phyloP scores from a whole-genome alignment of 1,140 invertebrate species.

The Hylyphantes graminicola region DNA sequence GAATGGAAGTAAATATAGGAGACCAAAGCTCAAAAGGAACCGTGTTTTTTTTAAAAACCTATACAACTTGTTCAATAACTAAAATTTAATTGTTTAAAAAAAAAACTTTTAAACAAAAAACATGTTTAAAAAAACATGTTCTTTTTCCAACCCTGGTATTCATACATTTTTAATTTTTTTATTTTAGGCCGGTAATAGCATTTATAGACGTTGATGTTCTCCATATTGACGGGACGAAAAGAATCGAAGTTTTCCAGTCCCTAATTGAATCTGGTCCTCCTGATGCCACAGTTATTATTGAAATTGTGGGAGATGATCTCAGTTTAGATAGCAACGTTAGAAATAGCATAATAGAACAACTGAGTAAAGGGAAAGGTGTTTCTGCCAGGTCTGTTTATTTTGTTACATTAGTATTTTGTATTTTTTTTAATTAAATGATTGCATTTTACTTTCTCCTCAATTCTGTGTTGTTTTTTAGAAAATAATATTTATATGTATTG shows the following conservation, averaged over 20 bases:
- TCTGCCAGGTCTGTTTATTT: constrained; percentile 71
- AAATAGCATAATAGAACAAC: constrained; percentile 77
- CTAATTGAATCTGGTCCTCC: constrained; percentile 91
- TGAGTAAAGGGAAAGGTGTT: constrained; percentile 84
- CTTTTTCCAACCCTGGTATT: too few relatives aligned
- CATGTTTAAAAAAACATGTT: too few relatives aligned
- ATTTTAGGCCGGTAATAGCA: constrained; percentile 82
- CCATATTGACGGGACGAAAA: constrained; percentile 79
- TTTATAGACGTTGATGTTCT: constrained; percentile 89
- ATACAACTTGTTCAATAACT: too few relatives aligned
- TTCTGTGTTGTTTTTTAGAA: neutral
- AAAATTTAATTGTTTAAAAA: too few relatives aligned
- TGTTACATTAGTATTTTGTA: neutral
- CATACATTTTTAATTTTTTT: constrained; percentile 28
- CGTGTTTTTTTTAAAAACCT: too few relatives aligned
- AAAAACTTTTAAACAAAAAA: too few relatives aligned
- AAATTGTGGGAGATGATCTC: constrained; percentile 63
- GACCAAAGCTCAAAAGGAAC: too few relatives aligned
- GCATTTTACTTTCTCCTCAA: constrained; percentile 7
- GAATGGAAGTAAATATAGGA: too few relatives aligned
- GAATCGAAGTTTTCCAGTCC: constrained; percentile 82
- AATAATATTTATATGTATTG: neutral
- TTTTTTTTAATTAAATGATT: constrained; percentile 44
- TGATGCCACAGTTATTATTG: constrained; percentile 91
- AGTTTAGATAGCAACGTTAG: constrained; percentile 79